Base-by-base conservation (phyloP, 2,113 vertebrate genomes). In the Notothenia rossii region DNA sequence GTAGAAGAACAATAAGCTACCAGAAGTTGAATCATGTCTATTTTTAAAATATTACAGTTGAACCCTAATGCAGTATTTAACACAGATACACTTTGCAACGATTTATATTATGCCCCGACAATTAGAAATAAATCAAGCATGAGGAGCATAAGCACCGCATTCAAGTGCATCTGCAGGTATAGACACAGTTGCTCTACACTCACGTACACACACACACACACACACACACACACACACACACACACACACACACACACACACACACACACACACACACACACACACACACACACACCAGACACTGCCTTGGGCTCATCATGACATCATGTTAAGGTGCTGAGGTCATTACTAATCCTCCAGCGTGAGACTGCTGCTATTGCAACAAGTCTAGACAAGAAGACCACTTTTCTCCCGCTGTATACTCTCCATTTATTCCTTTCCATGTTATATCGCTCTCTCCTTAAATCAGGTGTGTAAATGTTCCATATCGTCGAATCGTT, bases 311-410 rank as follows among this genome's bases (percentile, higher is more conserved):
- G 93, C 88, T 89, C 72, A 83, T 75, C 84, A 91, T 94, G 93
- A 95, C 92, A 94, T 95, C 93, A 94, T 94, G 59, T 36, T 85
- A 74, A 86, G 68, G 77, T 33, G 48, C 88, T 95, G 94, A 95
- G 90, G 91, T 95, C 94, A 95, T 87, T n/a, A 70, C 78, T 88
- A 93, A 86, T 87, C 72, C 89, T 80, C 79, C 75, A 82, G 78
- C 46, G 45, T 76, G 77, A 86, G 82, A 88, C 80, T 71, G 77
- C 72, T 72, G 79, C 77, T 77, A 62, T 80, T 83, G 82, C 75
- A 85, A 86, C 95, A 91, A 79, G 94, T 91, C 92, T 77, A 77
- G 90, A 93, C 95, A 92, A 84, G 93, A 91, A 80, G 63, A 40
- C 58, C 61, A 64, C 45, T 87, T 60, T 68, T 80, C 72, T 71